Conservation (phyloP, 2,888 invertebrate genomes). For the Tipula unca region DNA sequence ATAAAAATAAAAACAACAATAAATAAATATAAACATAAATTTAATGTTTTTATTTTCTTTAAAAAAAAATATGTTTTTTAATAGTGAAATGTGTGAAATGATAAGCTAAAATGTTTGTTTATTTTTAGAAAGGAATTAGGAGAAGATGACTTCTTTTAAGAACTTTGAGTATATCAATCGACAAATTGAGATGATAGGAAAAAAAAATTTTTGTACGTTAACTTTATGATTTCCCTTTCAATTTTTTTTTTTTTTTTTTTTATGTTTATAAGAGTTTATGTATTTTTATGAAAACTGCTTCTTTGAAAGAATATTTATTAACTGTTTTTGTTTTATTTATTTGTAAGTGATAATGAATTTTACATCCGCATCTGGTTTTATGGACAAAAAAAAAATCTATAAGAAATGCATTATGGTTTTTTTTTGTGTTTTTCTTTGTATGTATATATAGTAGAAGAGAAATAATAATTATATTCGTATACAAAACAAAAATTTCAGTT, state of each 20-base stretch:
- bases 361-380: constrained; percentile 16
- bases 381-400: background rate
- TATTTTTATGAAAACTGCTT: constrained; percentile 1
- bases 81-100: constrained; percentile 17
- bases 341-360: constrained; percentile 17
- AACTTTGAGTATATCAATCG: constrained; percentile 18
- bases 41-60: background rate
- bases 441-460: background rate
- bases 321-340: constrained; percentile 14
- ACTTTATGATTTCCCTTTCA: constrained; percentile 16
- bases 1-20: background rate
- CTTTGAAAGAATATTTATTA: constrained; percentile 14
- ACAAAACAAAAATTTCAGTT: background rate
- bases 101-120: constrained; percentile 18
- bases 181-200: constrained; percentile 8
- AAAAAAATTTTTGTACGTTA: background rate
- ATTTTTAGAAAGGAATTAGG: constrained; percentile 16
- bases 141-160: background rate
- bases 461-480: background rate
- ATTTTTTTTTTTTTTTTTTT: constrained; percentile 1
- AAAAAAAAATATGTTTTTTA: background rate
- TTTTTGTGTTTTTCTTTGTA: background rate
- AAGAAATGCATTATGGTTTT: background rate
- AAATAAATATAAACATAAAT: constrained; percentile 14
- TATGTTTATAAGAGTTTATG: background rate